Percentiles rank a stretch among this genome's conserved stretches.
Conservation (phyloP, 2,888 invertebrate genomes). For the Hydrotaea cyrtoneurina region DNA sequence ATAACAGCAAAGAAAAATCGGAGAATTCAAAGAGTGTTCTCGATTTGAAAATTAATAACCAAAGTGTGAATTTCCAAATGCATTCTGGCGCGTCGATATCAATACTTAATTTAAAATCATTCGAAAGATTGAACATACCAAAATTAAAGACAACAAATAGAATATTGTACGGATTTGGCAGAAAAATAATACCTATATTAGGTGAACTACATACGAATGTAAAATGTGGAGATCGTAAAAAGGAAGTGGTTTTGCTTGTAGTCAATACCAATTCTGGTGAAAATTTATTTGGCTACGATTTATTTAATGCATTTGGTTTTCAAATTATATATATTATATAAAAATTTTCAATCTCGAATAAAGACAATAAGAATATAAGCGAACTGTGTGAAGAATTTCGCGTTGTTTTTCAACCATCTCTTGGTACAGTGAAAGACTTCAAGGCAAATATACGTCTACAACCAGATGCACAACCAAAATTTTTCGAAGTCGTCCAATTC, state of each 20-base stretch:
- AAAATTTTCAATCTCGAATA: too few species aligned
- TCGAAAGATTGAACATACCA: slow-evolving; percentile 37
- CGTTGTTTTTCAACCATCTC: slow-evolving; percentile 50
- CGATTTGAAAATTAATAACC: too few species aligned
- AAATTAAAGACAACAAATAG: slow-evolving; percentile 23
- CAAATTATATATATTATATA: not conserved
- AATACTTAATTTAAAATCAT: too few species aligned
- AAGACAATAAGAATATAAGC: slow-evolving; percentile 6
- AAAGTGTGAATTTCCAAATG: too few species aligned
- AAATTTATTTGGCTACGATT: slow-evolving; percentile 29
- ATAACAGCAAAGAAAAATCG: too few species aligned
- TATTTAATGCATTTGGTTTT: slow-evolving; percentile 34
- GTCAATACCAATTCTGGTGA: not conserved
- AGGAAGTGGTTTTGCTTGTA: not conserved
- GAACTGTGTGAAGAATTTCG: slow-evolving; percentile 29
- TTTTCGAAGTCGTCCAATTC: slow-evolving; percentile 59
- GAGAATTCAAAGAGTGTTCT: too few species aligned
- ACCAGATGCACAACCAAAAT: slow-evolving; percentile 57
- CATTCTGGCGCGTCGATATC: too few species aligned
- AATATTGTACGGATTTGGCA: too few species aligned
- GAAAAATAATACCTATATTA: slow-evolving; percentile 19
- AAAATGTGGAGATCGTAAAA: slow-evolving; percentile 45
- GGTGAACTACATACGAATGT: slow-evolving; percentile 55
- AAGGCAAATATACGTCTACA: slow-evolving; percentile 47
- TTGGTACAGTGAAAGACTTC: slow-evolving; percentile 49